A percentile compares a stretch with the other conserved stretches of the same genome.
Evolutionary conservation across 2,797 vertebrate species (phyloP).

Genomic region (Diplodus sargus): DNA sequence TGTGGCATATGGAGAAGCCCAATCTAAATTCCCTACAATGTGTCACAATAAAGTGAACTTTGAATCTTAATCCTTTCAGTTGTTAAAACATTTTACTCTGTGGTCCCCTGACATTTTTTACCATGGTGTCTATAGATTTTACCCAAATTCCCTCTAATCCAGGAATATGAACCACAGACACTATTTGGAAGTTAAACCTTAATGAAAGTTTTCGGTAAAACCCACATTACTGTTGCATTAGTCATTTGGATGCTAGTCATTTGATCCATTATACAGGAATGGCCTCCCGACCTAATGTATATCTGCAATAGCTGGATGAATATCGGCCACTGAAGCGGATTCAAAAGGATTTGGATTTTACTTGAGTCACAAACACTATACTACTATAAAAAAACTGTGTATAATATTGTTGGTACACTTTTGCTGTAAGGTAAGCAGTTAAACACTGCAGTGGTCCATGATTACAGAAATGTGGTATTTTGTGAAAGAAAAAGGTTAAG

Average conservation of each 20-base stretch:
- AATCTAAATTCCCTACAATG: too few relatives aligned
- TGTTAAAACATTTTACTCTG: conserved; percentile 9
- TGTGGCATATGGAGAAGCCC: too few relatives aligned
- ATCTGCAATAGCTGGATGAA: neutral
- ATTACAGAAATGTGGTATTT: neutral
- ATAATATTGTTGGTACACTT: neutral
- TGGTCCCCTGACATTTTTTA: neutral
- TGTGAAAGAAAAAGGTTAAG: neutral
- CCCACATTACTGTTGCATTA: neutral
- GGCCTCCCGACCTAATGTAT: neutral
- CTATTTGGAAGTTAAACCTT: conserved; percentile 7
- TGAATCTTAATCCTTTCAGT: neutral
- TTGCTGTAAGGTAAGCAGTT: conserved; percentile 8
- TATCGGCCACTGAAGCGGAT: neutral
- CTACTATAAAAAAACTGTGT: neutral
- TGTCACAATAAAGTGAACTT: too few relatives aligned
- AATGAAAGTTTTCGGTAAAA: neutral
- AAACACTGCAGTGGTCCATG: neutral
- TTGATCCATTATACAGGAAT: neutral
- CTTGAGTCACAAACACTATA: neutral
- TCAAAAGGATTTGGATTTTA: conserved; percentile 3
- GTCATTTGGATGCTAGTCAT: neutral
- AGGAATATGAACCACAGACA: conserved; percentile 3
- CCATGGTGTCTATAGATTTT: neutral
- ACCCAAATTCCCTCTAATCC: neutral